Evolutionary conservation across 2,888 invertebrate genomes (phyloP).

Genomic region (Eupithecia dodoneata): DNA sequence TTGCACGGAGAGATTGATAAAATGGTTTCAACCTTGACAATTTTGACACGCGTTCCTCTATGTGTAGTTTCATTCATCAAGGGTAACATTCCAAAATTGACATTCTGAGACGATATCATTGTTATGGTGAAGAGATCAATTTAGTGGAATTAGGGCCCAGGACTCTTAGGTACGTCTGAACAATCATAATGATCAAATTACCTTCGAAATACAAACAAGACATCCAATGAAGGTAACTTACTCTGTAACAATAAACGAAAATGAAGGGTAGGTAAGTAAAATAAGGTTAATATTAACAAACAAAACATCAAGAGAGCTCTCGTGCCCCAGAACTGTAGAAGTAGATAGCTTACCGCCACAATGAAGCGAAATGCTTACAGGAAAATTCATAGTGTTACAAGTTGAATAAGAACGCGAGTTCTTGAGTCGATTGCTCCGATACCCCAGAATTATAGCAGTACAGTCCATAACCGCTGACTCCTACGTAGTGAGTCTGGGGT

Average conservation of each 20-base stretch:
- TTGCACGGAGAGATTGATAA: no score
- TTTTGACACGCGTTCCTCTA: no score
- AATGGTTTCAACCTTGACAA: no score
- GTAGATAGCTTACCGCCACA: slow-evolving; percentile 1
- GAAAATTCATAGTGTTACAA: slow-evolving; percentile 12
- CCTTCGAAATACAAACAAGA: background rate
- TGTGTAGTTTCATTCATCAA: no score
- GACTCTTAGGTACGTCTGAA: background rate
- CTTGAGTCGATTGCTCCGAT: slow-evolving; percentile 18
- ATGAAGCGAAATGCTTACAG: slow-evolving; percentile 1
- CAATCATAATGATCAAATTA: background rate
- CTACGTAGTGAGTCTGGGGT: slow-evolving; percentile 58
- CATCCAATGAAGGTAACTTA: background rate
- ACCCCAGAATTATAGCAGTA: slow-evolving; percentile 29
- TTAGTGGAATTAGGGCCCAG: no score
- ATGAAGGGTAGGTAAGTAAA: no score
- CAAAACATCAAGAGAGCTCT: background rate
- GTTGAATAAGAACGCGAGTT: slow-evolving; percentile 14
- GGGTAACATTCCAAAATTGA: no score
- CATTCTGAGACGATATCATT: no score
- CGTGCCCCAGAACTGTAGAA: background rate
- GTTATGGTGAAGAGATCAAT: no score
- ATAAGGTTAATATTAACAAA: background rate
- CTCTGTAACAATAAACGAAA: background rate
- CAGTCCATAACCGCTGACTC: slow-evolving; percentile 53